A percentile compares a stretch with the other conserved stretches of the same genome.
Conservation (phyloP, 2,797 vertebrate species). For the Syngnathus acus region DNA sequence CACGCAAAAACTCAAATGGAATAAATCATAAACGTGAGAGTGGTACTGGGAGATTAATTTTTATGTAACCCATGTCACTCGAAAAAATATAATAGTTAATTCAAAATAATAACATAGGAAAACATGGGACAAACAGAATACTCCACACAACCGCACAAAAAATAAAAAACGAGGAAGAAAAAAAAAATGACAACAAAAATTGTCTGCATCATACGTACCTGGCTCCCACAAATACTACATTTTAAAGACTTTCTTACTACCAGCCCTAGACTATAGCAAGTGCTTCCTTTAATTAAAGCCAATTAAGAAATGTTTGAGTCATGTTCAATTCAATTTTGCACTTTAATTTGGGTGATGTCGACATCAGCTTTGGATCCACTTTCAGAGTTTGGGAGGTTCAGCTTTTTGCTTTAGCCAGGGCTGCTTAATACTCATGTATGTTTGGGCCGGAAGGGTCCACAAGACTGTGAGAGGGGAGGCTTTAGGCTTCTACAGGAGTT, state of each 20-base stretch:
- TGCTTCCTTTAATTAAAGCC: constrained; percentile 39
- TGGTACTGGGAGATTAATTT: constrained; percentile 52
- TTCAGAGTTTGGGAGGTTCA: constrained; percentile 54
- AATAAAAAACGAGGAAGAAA: constrained; percentile 14
- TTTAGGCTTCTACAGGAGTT: constrained; percentile 12
- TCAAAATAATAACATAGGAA: constrained; percentile 59
- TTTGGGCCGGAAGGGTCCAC: constrained; percentile 65
- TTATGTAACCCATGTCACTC: constrained; percentile 54
- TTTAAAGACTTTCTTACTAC: constrained; percentile 79
- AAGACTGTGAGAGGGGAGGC: constrained; percentile 56
- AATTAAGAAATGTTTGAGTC: constrained; percentile 5
- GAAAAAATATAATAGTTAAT: constrained; percentile 44
- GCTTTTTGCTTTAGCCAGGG: constrained; percentile 64
- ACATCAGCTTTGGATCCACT: constrained; percentile 19
- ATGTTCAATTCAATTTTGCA: not conserved
- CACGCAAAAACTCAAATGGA: constrained; percentile 31
- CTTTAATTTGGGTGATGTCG: not conserved
- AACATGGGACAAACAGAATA: constrained; percentile 43
- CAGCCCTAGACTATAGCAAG: constrained; percentile 64
- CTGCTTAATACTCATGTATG: constrained; percentile 58
- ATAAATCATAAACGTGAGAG: constrained; percentile 49
- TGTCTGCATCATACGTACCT: constrained; percentile 77
- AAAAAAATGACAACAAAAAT: constrained; percentile 45
- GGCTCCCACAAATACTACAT: constrained; percentile 67
- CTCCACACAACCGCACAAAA: constrained; percentile 39